Percentiles rank a stretch among this genome's conserved stretches.
These are phyloP conservation scores for Myripristis jacobus DNA, from an alignment of 2,797 vertebrate species.

Conservation along the genomic window DNA sequence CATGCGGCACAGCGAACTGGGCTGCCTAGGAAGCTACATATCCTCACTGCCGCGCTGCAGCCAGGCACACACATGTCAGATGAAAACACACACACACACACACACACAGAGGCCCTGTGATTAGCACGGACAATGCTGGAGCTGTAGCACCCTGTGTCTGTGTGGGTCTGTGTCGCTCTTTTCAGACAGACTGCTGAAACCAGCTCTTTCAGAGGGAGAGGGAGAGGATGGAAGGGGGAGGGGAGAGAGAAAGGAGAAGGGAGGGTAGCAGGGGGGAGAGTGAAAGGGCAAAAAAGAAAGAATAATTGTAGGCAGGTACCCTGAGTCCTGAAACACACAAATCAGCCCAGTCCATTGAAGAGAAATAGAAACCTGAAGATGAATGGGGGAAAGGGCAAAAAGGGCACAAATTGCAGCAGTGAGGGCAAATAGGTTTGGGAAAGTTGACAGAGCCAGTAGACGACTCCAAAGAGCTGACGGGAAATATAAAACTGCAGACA, in stretches of 20 bases:
- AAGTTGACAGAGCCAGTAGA: neutral
- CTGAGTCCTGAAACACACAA: constrained; percentile 30
- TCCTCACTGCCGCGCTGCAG: constrained; percentile 66
- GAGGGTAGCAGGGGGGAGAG: constrained; percentile 9
- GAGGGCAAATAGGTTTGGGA: neutral
- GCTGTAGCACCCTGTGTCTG: constrained; percentile 48
- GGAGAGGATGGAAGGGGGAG: constrained; percentile 1
- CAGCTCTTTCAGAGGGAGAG: constrained; percentile 70
- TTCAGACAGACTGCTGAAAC: constrained; percentile 77
- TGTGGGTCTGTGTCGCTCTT: constrained; percentile 59
- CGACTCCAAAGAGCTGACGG: neutral
- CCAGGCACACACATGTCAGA: constrained; percentile 35
- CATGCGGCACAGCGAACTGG: constrained; percentile 78
- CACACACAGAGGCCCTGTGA: constrained; percentile 40
- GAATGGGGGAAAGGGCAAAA: constrained; percentile 25
- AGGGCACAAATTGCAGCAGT: neutral
- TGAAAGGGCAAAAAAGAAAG: constrained; percentile 1
- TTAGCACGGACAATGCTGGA: constrained; percentile 51
- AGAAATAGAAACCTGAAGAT: constrained; percentile 20
- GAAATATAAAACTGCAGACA: neutral
- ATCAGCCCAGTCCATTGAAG: neutral
- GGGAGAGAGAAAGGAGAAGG: constrained; percentile 10
- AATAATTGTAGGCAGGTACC: constrained; percentile 48
- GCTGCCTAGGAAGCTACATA: constrained; percentile 69
- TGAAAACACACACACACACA: constrained; percentile 24